phyloP scores from a whole-genome alignment of 2,113 vertebrate species.

The Neopipo cinnamomea region DNA sequence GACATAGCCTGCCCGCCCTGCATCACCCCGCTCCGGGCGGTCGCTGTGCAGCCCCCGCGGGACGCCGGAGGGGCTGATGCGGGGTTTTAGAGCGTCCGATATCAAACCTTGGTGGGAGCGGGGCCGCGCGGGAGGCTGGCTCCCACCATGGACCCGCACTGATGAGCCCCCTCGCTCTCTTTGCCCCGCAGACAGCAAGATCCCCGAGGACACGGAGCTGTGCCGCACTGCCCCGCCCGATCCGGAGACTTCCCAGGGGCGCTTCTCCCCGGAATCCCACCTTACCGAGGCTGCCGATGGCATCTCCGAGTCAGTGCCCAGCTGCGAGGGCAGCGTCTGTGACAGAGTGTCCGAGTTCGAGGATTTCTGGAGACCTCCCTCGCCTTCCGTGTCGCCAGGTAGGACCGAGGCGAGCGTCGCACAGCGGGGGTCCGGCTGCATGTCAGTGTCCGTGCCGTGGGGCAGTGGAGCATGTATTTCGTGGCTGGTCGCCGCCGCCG shows the following conservation, averaged over 20 bases:
- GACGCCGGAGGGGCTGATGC: background rate
- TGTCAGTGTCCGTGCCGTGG: background rate
- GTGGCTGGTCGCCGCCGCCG: background rate
- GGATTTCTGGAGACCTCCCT: constrained; percentile 95
- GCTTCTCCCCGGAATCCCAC: constrained; percentile 79
- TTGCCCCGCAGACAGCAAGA: constrained; percentile 59
- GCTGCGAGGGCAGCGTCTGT: constrained; percentile 82
- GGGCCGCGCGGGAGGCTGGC: background rate
- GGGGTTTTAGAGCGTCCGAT: background rate
- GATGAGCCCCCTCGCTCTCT: background rate
- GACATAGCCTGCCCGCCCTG: background rate
- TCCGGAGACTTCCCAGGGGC: constrained; percentile 53
- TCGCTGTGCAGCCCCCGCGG: background rate
- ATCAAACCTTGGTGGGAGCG: background rate
- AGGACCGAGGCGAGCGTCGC: background rate
- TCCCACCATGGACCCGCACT: background rate
- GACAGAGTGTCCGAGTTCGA: constrained; percentile 84
- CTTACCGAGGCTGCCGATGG: constrained; percentile 75
- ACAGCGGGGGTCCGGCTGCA: background rate
- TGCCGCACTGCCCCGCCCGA: constrained; percentile 15
- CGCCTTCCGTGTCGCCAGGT: constrained; percentile 94
- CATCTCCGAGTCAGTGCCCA: constrained; percentile 83
- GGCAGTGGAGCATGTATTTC: background rate
- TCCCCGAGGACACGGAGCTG: constrained; percentile 56
- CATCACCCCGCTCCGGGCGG: background rate